Base-by-base conservation (phyloP, 2,888 invertebrate species). In the Gerosis bhagava region DNA sequence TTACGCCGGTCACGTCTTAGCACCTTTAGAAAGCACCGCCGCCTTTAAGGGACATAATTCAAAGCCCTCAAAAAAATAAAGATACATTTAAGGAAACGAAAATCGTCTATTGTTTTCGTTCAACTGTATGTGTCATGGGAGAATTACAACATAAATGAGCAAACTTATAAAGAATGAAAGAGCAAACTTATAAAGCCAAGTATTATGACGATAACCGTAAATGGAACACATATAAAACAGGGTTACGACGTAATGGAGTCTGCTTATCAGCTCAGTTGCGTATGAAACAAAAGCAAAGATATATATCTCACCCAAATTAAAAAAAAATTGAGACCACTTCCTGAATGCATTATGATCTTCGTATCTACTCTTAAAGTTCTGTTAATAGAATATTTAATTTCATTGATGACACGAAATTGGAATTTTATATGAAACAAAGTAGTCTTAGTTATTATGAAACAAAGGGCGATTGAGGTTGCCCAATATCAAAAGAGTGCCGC, bases 401-500 rank as follows among this genome's bases (percentile, higher is more conserved):
- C 6, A 40, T 44, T 43, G 46, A 50, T 49, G 41, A 42, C 36
- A 36, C 43, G 36, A 53, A 55, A 55, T 53, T 48, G 45, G 42
- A 41, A 26, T 50, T 42, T 50, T 51, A 59, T 59, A 59, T 54
- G 36, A 31, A 55, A 16, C 34, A 10, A 8, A 11, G 7, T 7
- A 7, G 6, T 13, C n/a, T 59, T 55, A 56, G 54, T 61, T 49
- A 63, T 64, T 73, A 67, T 62, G 65, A 71, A 73, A 78, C 77
- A 79, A 77, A 73, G 63, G n/a, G n/a, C n/a, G n/a, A n/a, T n/a
- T n/a, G 71, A 68, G 64, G 67, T 65, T 70, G 29, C 28, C 17
- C 16, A 70, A 67, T 73, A 79, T 77, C 70, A 71, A 77, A 78
- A 70, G 72, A 63, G 65, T 58, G 63, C 76, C 73, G 79, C 71